Conservation (phyloP, 1,140 invertebrate genomes). For the Hestina assimilis region DNA sequence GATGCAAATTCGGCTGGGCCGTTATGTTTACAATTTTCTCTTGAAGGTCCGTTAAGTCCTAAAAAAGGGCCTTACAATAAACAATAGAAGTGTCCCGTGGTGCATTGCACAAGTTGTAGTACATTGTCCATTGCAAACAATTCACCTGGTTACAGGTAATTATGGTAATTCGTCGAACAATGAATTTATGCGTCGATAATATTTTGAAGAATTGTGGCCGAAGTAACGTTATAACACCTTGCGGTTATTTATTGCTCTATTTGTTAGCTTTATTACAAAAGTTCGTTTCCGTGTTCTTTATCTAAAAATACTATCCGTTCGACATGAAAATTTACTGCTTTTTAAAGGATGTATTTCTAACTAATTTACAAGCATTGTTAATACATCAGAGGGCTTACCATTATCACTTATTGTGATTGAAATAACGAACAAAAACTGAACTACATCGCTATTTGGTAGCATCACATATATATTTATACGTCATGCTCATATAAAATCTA, state of each 20-base stretch:
- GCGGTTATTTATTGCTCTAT: conserved; percentile 71
- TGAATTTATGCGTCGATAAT: conserved; percentile 54
- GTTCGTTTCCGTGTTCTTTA: conserved; percentile 73
- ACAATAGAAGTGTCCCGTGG: conserved; percentile 50
- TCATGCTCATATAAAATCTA: no score
- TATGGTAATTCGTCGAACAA: conserved; percentile 66
- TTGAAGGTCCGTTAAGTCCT: conserved; percentile 59
- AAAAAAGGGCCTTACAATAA: conserved; percentile 44
- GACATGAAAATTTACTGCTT: conserved; percentile 57
- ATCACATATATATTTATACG: no score
- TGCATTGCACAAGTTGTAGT: conserved; percentile 64
- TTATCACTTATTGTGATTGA: no score
- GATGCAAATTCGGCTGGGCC: conserved; percentile 53
- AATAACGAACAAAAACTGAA: no score
- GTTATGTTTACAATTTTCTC: conserved; percentile 73
- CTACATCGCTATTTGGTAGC: no score
- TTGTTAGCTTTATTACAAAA: conserved; percentile 68
- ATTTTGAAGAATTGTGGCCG: conserved; percentile 72
- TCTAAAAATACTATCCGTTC: conserved; percentile 58
- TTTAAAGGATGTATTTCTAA: conserved; percentile 6
- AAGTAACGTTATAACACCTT: conserved; percentile 65
- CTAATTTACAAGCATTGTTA: background rate
- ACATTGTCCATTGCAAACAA: conserved; percentile 47
- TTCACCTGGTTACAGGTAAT: conserved; percentile 72
- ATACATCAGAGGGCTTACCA: background rate